A percentile compares a stretch with the other conserved stretches of the same genome.
Evolutionary conservation across 2,888 invertebrate species (phyloP).

Genomic region (Osmoderma eremita): DNA sequence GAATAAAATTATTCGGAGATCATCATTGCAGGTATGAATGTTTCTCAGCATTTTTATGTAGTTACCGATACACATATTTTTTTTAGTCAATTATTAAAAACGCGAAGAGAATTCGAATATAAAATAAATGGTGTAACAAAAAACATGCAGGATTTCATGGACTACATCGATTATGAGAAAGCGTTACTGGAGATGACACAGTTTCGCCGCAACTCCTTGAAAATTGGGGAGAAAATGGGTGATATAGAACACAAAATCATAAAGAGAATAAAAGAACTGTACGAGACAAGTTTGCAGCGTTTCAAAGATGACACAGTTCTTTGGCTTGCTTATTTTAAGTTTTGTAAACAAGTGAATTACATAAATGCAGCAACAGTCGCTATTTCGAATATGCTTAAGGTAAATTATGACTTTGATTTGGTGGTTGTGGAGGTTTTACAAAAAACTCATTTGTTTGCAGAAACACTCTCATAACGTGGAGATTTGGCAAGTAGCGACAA

Average conservation of each 20-base stretch:
- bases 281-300: conserved; percentile 74
- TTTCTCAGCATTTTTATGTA: not conserved
- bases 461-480: conserved; percentile 78
- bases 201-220: conserved; percentile 69
- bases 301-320: conserved; percentile 79
- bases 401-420: no score
- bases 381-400: conserved; percentile 72
- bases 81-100: conserved; percentile 74
- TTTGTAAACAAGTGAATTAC: conserved; percentile 75
- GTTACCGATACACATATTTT: conserved; percentile 14
- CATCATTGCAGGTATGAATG: conserved; percentile 74
- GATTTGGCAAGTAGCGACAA: conserved; percentile 83
- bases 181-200: conserved; percentile 74
- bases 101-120: conserved; percentile 77
- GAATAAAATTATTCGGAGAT: conserved; percentile 74
- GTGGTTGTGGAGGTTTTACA: no score
- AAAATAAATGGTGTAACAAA: conserved; percentile 75
- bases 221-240: conserved; percentile 70
- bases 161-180: conserved; percentile 78
- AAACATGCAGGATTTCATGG: conserved; percentile 75
- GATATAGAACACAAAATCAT: conserved; percentile 77
- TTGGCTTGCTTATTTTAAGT: conserved; percentile 83
- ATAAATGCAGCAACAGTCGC: conserved; percentile 67
- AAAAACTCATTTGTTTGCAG: no score
- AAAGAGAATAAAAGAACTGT: conserved; percentile 77